Percentiles rank a stretch among this genome's conserved stretches.
phyloP scores from a whole-genome alignment of 2,888 invertebrate genomes.

The Sphaerophoria taeniata region DNA sequence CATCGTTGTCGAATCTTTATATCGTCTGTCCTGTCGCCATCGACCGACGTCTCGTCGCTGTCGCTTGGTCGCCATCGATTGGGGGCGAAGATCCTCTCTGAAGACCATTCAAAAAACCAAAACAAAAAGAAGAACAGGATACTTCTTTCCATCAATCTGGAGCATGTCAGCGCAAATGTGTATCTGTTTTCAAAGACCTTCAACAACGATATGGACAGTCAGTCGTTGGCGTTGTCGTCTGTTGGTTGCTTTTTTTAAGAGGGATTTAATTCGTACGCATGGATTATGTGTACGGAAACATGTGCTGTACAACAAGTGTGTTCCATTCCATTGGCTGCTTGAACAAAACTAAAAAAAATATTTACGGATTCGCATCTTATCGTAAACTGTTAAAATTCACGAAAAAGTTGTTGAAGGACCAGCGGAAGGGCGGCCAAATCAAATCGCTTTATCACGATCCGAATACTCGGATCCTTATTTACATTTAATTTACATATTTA shows the following conservation, averaged over 20 bases:
- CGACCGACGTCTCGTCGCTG: background rate
- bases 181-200: constrained; percentile 7
- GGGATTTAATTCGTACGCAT: background rate
- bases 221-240: background rate
- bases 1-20: background rate
- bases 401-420: constrained; percentile 74
- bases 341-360: constrained; percentile 51
- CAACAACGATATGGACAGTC: background rate
- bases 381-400: constrained; percentile 74
- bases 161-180: constrained; percentile 59
- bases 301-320: constrained; percentile 70
- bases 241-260: background rate
- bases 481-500: constrained; percentile 75
- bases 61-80: constrained; percentile 52
- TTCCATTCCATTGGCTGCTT: constrained; percentile 49
- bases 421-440: constrained; percentile 73
- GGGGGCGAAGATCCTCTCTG: constrained; percentile 58
- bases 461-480: constrained; percentile 74
- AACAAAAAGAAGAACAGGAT: constrained; percentile 47
- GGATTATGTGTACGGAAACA: constrained; percentile 40
- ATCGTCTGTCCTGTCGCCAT: constrained; percentile 32
- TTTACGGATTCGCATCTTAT: constrained; percentile 72
- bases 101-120: constrained; percentile 22
- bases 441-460: constrained; percentile 74
- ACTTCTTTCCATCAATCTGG: constrained; percentile 69